These are phyloP conservation scores for Onychostruthus taczanowskii DNA, from an alignment of 2,113 vertebrate species.

Conservation along the genomic window DNA sequence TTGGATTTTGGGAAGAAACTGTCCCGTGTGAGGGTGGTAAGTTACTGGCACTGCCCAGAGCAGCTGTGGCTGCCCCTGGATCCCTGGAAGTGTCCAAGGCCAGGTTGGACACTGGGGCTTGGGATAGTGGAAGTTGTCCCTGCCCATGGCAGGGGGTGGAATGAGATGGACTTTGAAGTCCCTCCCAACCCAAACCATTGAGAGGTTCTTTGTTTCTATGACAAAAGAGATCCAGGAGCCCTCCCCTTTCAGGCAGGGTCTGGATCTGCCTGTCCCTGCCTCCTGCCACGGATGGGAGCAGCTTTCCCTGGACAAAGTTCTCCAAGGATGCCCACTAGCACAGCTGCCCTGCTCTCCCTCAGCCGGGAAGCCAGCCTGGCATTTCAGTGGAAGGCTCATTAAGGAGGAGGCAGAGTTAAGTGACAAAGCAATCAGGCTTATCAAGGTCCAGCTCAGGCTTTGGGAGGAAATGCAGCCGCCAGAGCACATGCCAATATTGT, in stretches of 20 bases:
- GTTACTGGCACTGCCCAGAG: background rate
- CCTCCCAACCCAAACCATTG: background rate
- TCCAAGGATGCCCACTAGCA: background rate
- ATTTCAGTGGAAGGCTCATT: background rate
- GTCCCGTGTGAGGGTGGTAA: background rate
- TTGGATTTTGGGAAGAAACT: background rate
- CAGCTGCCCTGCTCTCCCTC: background rate
- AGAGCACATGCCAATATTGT: background rate
- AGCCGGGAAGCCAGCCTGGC: accelerated
- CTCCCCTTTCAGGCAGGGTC: background rate
- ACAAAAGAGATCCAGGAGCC: background rate
- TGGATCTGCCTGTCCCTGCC: background rate
- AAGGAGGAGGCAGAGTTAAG: background rate
- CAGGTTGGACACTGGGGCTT: accelerated
- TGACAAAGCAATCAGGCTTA: background rate
- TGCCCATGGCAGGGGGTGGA: background rate
- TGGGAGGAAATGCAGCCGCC: background rate
- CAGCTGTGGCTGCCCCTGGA: background rate
- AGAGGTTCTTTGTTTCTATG: background rate
- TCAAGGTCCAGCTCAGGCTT: background rate
- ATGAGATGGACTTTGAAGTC: accelerated
- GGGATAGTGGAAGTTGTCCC: background rate
- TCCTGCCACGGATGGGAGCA: background rate
- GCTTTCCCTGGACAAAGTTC: background rate
- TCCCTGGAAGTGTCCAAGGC: background rate